Base-by-base conservation (phyloP, 2,113 vertebrate genomes). In the Delphinapterus leucas region DNA sequence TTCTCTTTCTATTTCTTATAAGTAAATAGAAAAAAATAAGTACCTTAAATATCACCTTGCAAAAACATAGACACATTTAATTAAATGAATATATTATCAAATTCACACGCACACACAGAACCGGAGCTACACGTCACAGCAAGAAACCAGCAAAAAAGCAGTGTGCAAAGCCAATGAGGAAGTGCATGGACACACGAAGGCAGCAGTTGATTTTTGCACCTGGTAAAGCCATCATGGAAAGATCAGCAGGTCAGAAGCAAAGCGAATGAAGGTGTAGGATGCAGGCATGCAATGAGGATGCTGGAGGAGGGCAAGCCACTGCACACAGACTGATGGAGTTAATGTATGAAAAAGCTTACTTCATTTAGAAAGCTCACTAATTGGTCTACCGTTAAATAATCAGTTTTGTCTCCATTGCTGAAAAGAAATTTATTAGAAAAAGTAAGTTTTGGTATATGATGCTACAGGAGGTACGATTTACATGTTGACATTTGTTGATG, bases 351-450 rank as follows among this genome's bases (percentile, higher is more conserved):
- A 99, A 99, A 99, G 99, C 99, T 99, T 99, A 99, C 99, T 99
- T 99, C 99, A 99, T 99, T 99, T 99, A 99, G 99, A 99, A 99
- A 99, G 99, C 99, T 99, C 99, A 99, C 99, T 99, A 99, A 99
- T 99, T 99, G 99, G 99, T 99, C 99, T 99, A 99, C 99, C 99
- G 99, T 99, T 99, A 99, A 99, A 99, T 99, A 99, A 99, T 99
- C 99, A 99, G 99, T 99, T 99, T 99, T 99, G 99, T 99, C 99
- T 99, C 99, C 99, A 99, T 99, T 99, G 99, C 99, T 99, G 99
- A 99, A 99, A 99, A 99, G 99, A 99, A 99, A 99, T 99, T 99
- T 99, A 99, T 99, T 99, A 99, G 99, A 99, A 99, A 99, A 99
- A 98, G 98, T 99, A 98, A 99, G 99, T 99, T 98, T 98, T 98